Evolutionary conservation across 2,113 vertebrate genomes (phyloP).

Genomic region (Sphyrna mokarran): DNA sequence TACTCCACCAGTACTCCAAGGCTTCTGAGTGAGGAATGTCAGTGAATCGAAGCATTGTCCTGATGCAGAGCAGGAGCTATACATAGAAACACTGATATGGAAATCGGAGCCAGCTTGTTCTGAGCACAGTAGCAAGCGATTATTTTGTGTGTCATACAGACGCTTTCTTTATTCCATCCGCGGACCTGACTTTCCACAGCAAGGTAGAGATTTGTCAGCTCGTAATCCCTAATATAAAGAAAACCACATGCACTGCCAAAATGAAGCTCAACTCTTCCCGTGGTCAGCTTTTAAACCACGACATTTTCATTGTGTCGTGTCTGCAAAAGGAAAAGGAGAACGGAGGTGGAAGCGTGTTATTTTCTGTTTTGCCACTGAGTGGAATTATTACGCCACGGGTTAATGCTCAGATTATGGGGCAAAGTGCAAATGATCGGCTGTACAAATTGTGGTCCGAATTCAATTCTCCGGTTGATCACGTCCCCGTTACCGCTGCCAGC

Average conservation of each 20-base stretch:
- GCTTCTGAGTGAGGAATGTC: slow-evolving; percentile 22
- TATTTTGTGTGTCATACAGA: neutral
- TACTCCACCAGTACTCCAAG: neutral
- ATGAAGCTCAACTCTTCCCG: neutral
- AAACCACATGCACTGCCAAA: neutral
- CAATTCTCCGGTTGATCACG: too few relatives aligned
- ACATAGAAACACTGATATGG: slow-evolving; percentile 36
- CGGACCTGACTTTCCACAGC: neutral
- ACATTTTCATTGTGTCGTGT: neutral
- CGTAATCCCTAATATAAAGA: neutral
- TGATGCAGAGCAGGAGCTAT: slow-evolving; percentile 10
- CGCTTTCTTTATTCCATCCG: slow-evolving; percentile 2
- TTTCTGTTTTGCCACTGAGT: neutral
- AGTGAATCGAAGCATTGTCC: neutral
- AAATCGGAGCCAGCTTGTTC: slow-evolving; percentile 20
- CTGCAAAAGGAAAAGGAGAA: neutral
- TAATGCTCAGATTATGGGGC: neutral
- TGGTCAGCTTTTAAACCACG: neutral
- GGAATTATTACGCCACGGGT: neutral
- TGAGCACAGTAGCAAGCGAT: neutral
- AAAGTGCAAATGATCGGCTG: neutral
- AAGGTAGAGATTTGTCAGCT: neutral
- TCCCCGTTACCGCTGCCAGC: too few relatives aligned
- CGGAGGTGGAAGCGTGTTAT: neutral
- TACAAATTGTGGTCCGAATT: neutral